Conservation (phyloP, 92 coral and sea anemone species). For the Parazoanthus swiftii region DNA sequence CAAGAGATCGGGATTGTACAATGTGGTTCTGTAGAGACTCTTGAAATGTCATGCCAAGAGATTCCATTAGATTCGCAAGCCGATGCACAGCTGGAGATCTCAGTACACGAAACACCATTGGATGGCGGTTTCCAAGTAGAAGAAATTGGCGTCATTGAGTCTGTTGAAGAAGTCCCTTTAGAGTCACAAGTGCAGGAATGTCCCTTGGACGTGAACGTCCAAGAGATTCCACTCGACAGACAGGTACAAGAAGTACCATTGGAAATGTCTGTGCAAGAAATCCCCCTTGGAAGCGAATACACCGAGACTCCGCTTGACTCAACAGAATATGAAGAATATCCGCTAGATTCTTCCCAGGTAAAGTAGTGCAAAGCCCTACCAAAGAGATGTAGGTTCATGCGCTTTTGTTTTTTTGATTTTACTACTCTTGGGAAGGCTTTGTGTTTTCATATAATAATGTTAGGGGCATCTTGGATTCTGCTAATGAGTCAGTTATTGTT, state of each 20-base stretch:
- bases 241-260: slow-evolving; percentile 14
- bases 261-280: slow-evolving; percentile 22
- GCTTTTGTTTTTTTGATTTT: background rate
- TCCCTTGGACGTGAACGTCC: slow-evolving; percentile 10
- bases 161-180: background rate
- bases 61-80: slow-evolving; percentile 21
- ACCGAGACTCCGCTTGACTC: background rate
- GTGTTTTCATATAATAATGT: background rate
- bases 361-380: background rate
- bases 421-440: background rate
- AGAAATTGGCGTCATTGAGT: slow-evolving; percentile 27
- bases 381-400: no score
- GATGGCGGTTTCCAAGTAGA: slow-evolving; percentile 30
- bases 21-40: slow-evolving; percentile 1
- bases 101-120: slow-evolving; percentile 18
- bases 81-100: slow-evolving; percentile 16
- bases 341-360: slow-evolving; percentile 21
- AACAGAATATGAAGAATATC: slow-evolving; percentile 2
- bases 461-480: background rate
- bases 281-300: slow-evolving; percentile 7
- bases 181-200: slow-evolving; percentile 29
- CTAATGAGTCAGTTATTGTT: background rate
- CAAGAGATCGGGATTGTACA: slow-evolving; percentile 26
- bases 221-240: slow-evolving; percentile 7
- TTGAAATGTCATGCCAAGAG: slow-evolving; percentile 30